A percentile compares a stretch with the other conserved stretches of the same genome.
Evolutionary conservation across 2,888 invertebrate genomes (phyloP).

Genomic region (Anaspis maculata): DNA sequence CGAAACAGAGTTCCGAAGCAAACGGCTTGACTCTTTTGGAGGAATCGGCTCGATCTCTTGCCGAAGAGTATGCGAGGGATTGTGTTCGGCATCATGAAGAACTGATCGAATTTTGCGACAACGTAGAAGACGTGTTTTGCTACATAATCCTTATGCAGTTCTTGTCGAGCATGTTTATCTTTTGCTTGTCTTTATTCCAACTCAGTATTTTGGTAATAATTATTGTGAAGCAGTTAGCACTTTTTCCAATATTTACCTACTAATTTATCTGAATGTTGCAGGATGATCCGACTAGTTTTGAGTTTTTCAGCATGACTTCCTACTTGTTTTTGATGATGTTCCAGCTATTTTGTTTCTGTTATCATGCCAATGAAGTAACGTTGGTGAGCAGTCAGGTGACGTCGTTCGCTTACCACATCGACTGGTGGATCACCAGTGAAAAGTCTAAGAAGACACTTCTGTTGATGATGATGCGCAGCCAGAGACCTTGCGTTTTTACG

Average conservation of each 20-base stretch:
- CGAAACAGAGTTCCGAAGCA: not conserved
- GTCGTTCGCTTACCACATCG: slow-evolving; percentile 1
- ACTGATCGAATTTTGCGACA: slow-evolving; percentile 12
- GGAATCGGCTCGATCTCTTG: too few species aligned
- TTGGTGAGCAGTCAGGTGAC: slow-evolving; percentile 4
- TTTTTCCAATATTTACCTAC: slow-evolving; percentile 2
- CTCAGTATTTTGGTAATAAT: slow-evolving; percentile 4
- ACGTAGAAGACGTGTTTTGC: slow-evolving; percentile 13
- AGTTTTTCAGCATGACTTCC: slow-evolving; percentile 7
- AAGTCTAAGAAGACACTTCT: slow-evolving; percentile 2
- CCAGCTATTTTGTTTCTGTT: slow-evolving; percentile 8
- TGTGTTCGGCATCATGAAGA: slow-evolving; percentile 12
- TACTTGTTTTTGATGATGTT: slow-evolving; percentile 7
- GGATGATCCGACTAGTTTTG: slow-evolving; percentile 5
- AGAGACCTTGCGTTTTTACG: slow-evolving; percentile 8
- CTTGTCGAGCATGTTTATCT: slow-evolving; percentile 12
- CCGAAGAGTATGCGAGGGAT: slow-evolving; percentile 7
- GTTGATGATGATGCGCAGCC: slow-evolving; percentile 8
- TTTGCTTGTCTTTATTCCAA: slow-evolving; percentile 17
- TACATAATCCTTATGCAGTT: slow-evolving; percentile 15
- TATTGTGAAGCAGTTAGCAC: slow-evolving; percentile 11
- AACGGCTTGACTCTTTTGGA: not conserved
- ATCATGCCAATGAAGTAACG: slow-evolving; percentile 9
- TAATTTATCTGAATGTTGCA: slow-evolving; percentile 1
- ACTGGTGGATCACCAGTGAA: slow-evolving; percentile 6